phyloP scores from a whole-genome alignment of 2,797 vertebrate species.

The Hyperoplus lanceolatus region DNA sequence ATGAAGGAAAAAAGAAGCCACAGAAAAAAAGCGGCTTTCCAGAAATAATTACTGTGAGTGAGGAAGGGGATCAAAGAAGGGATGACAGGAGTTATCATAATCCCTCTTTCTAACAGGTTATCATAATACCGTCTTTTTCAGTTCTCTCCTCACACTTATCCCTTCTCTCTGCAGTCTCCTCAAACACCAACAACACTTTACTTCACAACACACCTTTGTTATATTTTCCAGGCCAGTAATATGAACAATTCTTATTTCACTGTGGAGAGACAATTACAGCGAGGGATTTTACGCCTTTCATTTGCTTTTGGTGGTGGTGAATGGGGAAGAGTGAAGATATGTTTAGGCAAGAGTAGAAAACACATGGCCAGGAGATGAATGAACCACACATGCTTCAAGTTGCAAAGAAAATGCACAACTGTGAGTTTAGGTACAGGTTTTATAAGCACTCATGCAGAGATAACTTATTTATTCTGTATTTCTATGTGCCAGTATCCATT shows the following conservation, averaged over 20 bases:
- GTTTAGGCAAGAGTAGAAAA: background rate
- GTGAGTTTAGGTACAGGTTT: constrained; percentile 19
- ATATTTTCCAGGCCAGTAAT: constrained; percentile 18
- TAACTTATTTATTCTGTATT: background rate
- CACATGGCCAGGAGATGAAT: background rate
- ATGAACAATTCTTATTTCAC: constrained; percentile 33
- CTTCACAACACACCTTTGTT: constrained; percentile 13
- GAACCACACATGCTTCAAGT: background rate
- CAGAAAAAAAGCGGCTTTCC: constrained; percentile 38
- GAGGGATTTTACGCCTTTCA: constrained; percentile 18
- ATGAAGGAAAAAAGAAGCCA: constrained; percentile 24
- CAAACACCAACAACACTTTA: constrained; percentile 29
- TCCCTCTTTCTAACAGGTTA: constrained; percentile 49
- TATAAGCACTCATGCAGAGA: background rate
- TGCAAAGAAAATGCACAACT: background rate
- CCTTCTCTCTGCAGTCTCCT: constrained; percentile 37
- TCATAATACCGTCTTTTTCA: constrained; percentile 49
- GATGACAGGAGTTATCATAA: constrained; percentile 45
- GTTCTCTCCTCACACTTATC: constrained; percentile 5
- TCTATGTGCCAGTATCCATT: constrained; percentile 14
- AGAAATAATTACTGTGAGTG: constrained; percentile 55
- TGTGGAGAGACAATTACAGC: constrained; percentile 25
- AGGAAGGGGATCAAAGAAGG: background rate
- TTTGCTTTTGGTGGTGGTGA: constrained; percentile 1
- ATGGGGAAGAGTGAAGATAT: background rate